These are phyloP conservation scores for Drosophila paulistorum DNA, from an alignment of 1,140 invertebrate genomes.

Conservation along the genomic window DNA sequence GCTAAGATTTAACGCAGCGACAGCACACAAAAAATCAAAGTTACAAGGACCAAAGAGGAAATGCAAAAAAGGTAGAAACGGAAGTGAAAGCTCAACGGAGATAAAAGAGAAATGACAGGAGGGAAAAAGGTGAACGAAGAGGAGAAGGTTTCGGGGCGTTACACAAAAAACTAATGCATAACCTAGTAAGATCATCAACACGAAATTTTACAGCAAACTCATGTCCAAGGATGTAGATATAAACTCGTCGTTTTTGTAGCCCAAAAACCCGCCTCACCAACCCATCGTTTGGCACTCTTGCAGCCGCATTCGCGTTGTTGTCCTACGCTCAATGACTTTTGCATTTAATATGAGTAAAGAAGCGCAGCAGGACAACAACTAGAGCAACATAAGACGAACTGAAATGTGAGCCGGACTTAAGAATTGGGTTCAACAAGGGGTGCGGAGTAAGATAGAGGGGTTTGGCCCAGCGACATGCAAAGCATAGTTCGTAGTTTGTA, in stretches of 20 bases:
- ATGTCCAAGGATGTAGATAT: conserved; percentile 79
- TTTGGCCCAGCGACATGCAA: conserved; percentile 68
- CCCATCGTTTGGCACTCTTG: no score
- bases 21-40: conserved; percentile 78
- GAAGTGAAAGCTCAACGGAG: conserved; percentile 46
- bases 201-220: conserved; percentile 82
- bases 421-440: conserved; percentile 23
- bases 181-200: conserved; percentile 82
- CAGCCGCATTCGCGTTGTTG: conserved; percentile 37
- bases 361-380: conserved; percentile 49
- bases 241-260: conserved; percentile 76
- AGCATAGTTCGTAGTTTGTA: conserved; percentile 2
- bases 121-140: not conserved
- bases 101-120: conserved; percentile 4
- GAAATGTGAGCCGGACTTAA: conserved; percentile 48
- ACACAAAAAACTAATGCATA: conserved; percentile 80
- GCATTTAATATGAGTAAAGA: conserved; percentile 76
- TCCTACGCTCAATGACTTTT: conserved; percentile 80
- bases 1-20: conserved; percentile 68
- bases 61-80: conserved; percentile 54
- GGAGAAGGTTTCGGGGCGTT: not conserved
- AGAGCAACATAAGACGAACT: conserved; percentile 30
- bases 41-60: conserved; percentile 50
- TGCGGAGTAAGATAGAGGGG: no score
- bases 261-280: conserved; percentile 17